Evolutionary conservation across 1,140 invertebrate genomes (phyloP), one percentile per base, ranked within the genome.

Genomic region (Pogonomyrmex barbatus): DNA sequence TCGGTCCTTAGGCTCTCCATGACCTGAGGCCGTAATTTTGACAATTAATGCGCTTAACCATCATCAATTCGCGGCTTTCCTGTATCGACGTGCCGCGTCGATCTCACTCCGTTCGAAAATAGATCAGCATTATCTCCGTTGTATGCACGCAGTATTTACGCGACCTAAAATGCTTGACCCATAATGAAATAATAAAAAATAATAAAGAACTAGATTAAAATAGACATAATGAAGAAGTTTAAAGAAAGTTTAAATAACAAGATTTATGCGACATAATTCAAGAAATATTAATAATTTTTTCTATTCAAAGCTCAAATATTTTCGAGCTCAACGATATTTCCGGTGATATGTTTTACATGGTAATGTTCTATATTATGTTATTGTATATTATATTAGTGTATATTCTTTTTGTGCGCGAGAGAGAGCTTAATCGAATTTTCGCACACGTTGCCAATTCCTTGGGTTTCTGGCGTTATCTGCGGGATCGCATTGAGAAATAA

Each of bases 51-150:
- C 67, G 81, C 81, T 81, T 82, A 65, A 54, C 47, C 77, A 30
- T 62, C 89, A 45, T 68, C 60, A 73, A 75, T 54, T 63, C 54
- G 77, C 84, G 60, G 42, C 24, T 85, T 75, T 71, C 24, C 83
- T 42, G 17, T 83, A 91, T 89, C 67, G 89, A 84, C 85, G 83
- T 24, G 78, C 86, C 89, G 76, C 73, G 71, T 85, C 75, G 87
- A 85, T 89, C 33, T 73, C 42, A 33, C 12, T 83, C 52, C 86
- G 83, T 58, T 65, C 83, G 85, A 62, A 75, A 92, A 92, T 91
- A 91, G 86, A 91, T 86, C 63, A 56, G 12, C 67, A 50, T 65
- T 42, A 70, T 56, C 39, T 70, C 8, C 30, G 14, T 77, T 24
- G 14, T 30, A 10, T 14, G 30, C 30, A n/a, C 3, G 10, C 5